Base-by-base conservation (phyloP, 2,113 vertebrate genomes). In the Entosphenus tridentatus region DNA sequence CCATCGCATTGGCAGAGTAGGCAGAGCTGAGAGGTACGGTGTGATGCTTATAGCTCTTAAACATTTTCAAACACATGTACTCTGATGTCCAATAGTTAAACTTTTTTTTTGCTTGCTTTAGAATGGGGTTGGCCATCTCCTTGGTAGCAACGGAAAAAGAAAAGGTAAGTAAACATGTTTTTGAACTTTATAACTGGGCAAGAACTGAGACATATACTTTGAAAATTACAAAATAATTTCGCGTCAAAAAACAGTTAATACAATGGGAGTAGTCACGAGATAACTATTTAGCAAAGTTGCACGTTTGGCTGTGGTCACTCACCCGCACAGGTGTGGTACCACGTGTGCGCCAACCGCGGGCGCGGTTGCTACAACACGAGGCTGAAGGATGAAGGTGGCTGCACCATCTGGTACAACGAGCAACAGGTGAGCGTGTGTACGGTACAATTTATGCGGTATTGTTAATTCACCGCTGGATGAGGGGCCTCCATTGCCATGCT, bases 351-450 rank as follows among this genome's bases (percentile, higher is more conserved):
- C 11, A 95, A 79, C 79, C 81, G 89, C 76, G 93, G 93, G 21
- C 82, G 88, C 75, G 86, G 87, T 0, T 98, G 93, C 77, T 86
- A 89, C 0, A 97, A 97, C 76, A 97, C 92, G 3, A 81, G 81
- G 8, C 83, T 98, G 73, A 98, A 95, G 77, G 89, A 95, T 11
- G 86, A 91, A 1, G 93, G 92, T 7, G 92, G 92, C 17, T 97
- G 93, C 73, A 98, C 93, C 72, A 96, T 98, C 75, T 98, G 93
- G 93, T 97, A 98, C 83, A 95, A 96, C 2, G 93, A 98, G 74
- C 85, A 86, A 78, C 85, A 89, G 84, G 87, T 87, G 73, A 71
- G 69, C 11, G 16, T 39, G 39, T 39, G 39, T 39, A 39, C 39
- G 39, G 39, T 39, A 39, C 39, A 39, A 39, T 39, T 39, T 39